These are phyloP conservation scores for Danio albolineatus DNA, from an alignment of 2,797 vertebrate genomes.

Conservation along the genomic window DNA sequence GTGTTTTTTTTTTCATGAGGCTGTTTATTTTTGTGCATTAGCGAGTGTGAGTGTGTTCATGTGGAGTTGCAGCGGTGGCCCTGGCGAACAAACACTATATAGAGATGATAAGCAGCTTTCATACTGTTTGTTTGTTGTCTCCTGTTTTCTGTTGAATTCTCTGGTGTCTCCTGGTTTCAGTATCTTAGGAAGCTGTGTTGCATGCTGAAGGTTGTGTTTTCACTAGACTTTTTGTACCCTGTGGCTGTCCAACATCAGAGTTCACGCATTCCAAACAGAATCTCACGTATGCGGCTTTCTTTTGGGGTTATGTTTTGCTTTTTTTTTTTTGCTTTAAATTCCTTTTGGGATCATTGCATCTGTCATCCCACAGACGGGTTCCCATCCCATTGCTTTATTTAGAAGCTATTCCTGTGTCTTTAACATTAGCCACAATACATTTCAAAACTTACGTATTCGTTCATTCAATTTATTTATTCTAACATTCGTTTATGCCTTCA, in stretches of 20 bases:
- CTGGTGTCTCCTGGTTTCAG: not conserved
- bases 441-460: not conserved
- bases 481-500: no score
- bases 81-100: not conserved
- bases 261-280: not conserved
- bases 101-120: not conserved
- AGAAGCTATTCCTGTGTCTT: not conserved
- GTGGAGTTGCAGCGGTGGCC: constrained; percentile 6
- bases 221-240: not conserved
- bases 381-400: constrained; percentile 12
- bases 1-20: not conserved
- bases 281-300: not conserved
- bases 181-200: not conserved
- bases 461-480: no score
- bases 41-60: not conserved
- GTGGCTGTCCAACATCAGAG: constrained; percentile 1
- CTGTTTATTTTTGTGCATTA: constrained; percentile 15
- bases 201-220: not conserved
- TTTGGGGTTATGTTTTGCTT: not conserved
- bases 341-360: constrained; percentile 7
- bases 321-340: not conserved
- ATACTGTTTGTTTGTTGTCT: not conserved
- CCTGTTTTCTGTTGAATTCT: not conserved
- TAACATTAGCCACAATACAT: not conserved
- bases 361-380: not conserved